Base-by-base conservation (phyloP, 2,113 vertebrate species). In the Eonycteris spelaea region DNA sequence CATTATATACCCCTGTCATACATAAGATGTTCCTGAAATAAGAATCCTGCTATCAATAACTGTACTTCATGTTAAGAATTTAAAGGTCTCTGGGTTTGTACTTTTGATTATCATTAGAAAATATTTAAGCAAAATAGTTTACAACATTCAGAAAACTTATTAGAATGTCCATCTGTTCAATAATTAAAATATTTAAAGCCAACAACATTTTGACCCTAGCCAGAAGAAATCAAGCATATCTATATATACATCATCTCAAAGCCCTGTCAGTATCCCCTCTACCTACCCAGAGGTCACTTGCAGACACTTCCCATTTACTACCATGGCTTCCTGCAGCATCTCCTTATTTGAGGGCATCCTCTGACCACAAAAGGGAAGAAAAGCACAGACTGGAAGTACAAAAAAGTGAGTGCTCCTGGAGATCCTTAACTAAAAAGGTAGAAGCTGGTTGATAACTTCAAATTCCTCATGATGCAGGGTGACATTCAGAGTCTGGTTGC, bases 71-170 rank as follows among this genome's bases (percentile, higher is more conserved):
- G 40, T 90, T 75, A 40, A 89, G 57, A 84, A 18, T 57, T 92
- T 74, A 75, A 43, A 80, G 43, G 38, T 93, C 33, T 48, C 86
- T 70, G 7, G 38, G 14, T 80, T 97, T 95, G 13, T 65, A 92
- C 4, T 79, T 68, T 57, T 48, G 4, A 30, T 85, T 65, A 90
- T 14, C 19, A 96, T 87, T 68, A 71, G 55, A 75, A 67, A 73
- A 65, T 21, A 21, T 65, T 38, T 45, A 90, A 86, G 26, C 24
- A 86, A 94, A 93, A 83, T 45, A 7, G 77, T 96, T 87, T 73
- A 67, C 38, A 70, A 55, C 26, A 51, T 75, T 77, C 33, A 89
- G 73, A 89, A 90, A 84, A 93, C n/a, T 82, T 94, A 78, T 57
- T 38, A 75, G 65, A 73, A 86, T 51, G 65, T 3, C 63, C 65